Evolutionary conservation across 2,113 vertebrate species (phyloP), one percentile per base, ranked within the genome.

Genomic region (Papio anubis): DNA sequence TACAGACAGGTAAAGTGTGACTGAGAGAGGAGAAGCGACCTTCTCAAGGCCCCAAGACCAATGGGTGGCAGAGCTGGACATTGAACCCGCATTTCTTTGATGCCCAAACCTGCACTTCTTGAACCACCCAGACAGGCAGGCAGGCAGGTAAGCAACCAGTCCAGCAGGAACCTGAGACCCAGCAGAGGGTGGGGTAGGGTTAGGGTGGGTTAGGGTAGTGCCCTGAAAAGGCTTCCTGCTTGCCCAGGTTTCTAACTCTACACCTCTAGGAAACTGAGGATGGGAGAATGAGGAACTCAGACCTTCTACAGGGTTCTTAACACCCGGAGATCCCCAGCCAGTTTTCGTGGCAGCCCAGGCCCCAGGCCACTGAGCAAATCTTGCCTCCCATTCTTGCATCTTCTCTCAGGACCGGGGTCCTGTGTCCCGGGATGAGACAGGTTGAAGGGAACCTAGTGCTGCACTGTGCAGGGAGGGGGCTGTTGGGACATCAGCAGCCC

Each of bases 381-480:
- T 91, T n/a, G 23, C 52, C 93, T 85, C 72, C 93, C 83, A 8
- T 43, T 61, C 92, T 84, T 50, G 52, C 66, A 25, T 73, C 89
- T 90, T 78, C 78, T 93, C 82, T 90, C 66, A 25, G 78, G 59
- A 61, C 89, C 14, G 0, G 8, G 89, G 20, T 70, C 70, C 94
- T 79, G 25, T n/a, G 40, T 30, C 59, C 80, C 11, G 66, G 25
- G 52, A 8, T 68, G 32, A 43, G 35, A 55, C 8, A 6, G 27
- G 35, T 38, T 35, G 32, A 25, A 59, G 32, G 6, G 88, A 95
- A 32, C 52, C n/a, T 27, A 40, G 57, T 0, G 32, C 83, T 72
- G 1, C 4, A 20, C 0, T 0, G 3, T 9, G 16, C 1, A 20
- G 5, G 38, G 35, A 45, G 6, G 21, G 2, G 25, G 3, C 3